These are phyloP conservation scores for Sinelater perroti DNA, from an alignment of 2,888 invertebrate species.

Conservation along the genomic window DNA sequence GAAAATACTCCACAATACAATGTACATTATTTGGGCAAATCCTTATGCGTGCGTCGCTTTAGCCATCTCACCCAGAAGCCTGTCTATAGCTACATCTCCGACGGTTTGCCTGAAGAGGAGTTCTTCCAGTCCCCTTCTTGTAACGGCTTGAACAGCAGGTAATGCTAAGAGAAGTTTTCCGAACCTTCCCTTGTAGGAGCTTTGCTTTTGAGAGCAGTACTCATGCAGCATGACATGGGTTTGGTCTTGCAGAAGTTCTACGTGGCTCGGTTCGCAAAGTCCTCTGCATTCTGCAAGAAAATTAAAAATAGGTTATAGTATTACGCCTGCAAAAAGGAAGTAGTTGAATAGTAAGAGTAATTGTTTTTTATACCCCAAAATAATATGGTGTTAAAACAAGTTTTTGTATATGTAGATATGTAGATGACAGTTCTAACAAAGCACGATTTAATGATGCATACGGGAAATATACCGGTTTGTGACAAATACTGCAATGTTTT, in stretches of 20 bases:
- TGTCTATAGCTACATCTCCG: conserved; percentile 76
- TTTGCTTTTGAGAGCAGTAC: conserved; percentile 65
- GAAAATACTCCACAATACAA: no score
- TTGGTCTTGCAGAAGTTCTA: conserved; percentile 81
- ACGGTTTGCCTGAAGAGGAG: conserved; percentile 82
- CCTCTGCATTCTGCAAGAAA: conserved; percentile 66
- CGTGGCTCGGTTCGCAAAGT: conserved; percentile 67
- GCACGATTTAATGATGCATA: no score
- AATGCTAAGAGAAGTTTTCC: conserved; percentile 78
- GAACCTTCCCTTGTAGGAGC: conserved; percentile 66
- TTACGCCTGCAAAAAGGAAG: no score
- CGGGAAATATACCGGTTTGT: no score
- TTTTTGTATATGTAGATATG: no score
- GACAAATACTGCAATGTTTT: no score
- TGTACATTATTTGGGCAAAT: no score
- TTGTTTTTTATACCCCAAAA: no score
- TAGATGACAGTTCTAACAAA: no score
- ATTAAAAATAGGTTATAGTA: no score
- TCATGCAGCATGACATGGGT: conserved; percentile 80
- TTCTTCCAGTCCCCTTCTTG: conserved; percentile 64
- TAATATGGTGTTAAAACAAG: no score
- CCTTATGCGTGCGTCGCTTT: conserved; percentile 52
- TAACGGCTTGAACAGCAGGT: conserved; percentile 67
- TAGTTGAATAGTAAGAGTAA: no score
- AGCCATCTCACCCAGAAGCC: conserved; percentile 73